Evolutionary conservation across 2,113 vertebrate species (phyloP).

Genomic region (Sebastes fasciatus): DNA sequence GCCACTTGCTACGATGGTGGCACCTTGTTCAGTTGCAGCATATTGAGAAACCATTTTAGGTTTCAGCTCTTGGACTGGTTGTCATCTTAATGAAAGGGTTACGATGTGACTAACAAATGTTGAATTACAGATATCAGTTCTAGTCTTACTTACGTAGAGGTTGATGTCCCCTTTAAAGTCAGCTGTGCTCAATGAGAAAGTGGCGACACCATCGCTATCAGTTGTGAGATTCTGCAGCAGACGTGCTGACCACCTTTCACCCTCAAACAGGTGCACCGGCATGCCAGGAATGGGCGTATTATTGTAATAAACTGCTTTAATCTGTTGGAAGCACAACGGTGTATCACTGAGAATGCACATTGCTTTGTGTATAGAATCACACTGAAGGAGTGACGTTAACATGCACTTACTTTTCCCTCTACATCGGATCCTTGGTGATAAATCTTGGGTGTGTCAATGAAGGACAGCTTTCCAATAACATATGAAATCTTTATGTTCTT

Average conservation of each 20-base stretch:
- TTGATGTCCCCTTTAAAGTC: background rate
- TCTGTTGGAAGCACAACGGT: no score
- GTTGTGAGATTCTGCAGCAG: constrained; percentile 75
- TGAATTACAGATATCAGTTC: background rate
- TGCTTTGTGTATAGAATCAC: no score
- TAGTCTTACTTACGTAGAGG: constrained; percentile 61
- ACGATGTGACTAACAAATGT: background rate
- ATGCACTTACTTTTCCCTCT: constrained; percentile 71
- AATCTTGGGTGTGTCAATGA: no score
- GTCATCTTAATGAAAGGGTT: background rate
- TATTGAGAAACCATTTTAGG: background rate
- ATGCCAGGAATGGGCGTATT: no score
- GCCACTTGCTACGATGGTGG: no score
- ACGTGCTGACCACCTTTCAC: background rate
- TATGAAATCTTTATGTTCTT: no score
- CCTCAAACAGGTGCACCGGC: constrained; percentile 65
- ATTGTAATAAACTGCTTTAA: no score
- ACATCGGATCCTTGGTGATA: constrained; percentile 62
- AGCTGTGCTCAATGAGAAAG: constrained; percentile 68
- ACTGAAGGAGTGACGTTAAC: background rate
- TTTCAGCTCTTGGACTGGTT: background rate
- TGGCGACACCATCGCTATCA: constrained; percentile 65
- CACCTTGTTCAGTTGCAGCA: background rate
- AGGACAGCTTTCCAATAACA: no score
- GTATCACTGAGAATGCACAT: no score